Conservation (phyloP, 2,888 invertebrate species). For the Eristalis intricaria region DNA sequence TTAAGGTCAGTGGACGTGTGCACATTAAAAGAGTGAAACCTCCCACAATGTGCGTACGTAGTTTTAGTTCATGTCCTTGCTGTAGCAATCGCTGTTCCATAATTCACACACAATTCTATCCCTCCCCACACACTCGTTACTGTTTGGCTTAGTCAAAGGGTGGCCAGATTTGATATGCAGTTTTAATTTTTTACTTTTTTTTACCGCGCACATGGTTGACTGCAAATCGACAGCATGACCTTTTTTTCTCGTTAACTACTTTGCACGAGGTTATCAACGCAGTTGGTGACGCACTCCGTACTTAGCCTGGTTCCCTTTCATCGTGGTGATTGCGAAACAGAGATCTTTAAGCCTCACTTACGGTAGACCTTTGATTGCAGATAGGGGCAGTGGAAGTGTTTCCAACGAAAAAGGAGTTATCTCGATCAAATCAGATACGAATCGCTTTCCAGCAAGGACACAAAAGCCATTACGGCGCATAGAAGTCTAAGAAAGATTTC, state of each 20-base stretch:
- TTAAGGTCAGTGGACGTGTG: constrained; percentile 48
- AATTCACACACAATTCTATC: constrained; percentile 28
- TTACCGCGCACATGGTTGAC: constrained; percentile 2
- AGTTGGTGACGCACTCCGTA: neutral
- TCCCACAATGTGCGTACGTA: constrained; percentile 20
- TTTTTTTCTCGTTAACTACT: constrained; percentile 35
- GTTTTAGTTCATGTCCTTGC: constrained; percentile 34
- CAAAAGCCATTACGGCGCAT: too few species aligned
- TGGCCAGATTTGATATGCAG: neutral
- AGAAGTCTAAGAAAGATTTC: neutral
- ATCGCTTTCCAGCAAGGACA: neutral
- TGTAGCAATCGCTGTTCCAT: constrained; percentile 46
- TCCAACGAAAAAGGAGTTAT: neutral
- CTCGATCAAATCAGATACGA: neutral
- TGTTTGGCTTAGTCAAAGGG: neutral
- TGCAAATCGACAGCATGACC: constrained; percentile 37
- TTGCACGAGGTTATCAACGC: constrained; percentile 16
- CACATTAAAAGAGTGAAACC: constrained; percentile 8
- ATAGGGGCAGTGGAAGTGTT: neutral
- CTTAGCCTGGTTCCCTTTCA: neutral
- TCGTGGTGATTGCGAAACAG: too few species aligned
- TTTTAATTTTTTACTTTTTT: neutral
- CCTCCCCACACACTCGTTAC: neutral
- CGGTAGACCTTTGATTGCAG: neutral
- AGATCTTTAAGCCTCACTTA: neutral